Base-by-base conservation (phyloP, 2,113 vertebrate genomes). In the Cricetomys ansorgei region DNA sequence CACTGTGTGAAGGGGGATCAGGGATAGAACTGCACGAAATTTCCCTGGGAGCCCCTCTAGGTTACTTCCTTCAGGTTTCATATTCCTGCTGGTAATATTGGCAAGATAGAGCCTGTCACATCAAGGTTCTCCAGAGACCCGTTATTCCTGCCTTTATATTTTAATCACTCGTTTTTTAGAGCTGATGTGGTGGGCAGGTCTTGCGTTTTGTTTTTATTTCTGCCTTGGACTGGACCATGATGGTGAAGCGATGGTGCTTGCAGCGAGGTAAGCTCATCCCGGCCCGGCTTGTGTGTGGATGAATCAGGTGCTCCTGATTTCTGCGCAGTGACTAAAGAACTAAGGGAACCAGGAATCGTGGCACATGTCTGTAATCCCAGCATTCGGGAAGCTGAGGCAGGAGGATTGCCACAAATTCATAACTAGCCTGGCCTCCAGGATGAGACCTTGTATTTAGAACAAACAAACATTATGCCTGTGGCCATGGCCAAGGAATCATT, bases 1-100 rank as follows among this genome's bases (percentile, higher is more conserved):
- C 0, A 0, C 62, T 5, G 0, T 2, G 17, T 4, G 1, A 67
- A 53, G 13, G n/a, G 12, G 11, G 4, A 11, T 62, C 27, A 27
- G 16, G 65, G 5, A 4, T 7, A 40, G 4, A 4, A n/a, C 25
- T 16, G 0, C 23, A 4, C 29, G 62, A 59, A 88, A 19, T 91
- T 40, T 50, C 50, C 40, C 1, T 1, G 1, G 6, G 7, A 29
- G 13, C 12, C 16, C 25, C 17, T 62, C n/a, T 0, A 0, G 1
- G 6, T 27, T 1, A 5, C 31, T n/a, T 69, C 50, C 69, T 55
- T 9, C 34, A 37, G 48, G 43, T 37, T 67, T 55, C 23, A 0
- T 17, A 12, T 84, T 70, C 87, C 65, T 59, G n/a, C 53, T 4
- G 17, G n/a, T 25, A 16, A 31, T 43, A 21, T n/a, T 15, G 29